A percentile compares a stretch with the other conserved stretches of the same genome.
Evolutionary conservation across 2,888 invertebrate genomes (phyloP).

Genomic region (Apodemia hepburni): DNA sequence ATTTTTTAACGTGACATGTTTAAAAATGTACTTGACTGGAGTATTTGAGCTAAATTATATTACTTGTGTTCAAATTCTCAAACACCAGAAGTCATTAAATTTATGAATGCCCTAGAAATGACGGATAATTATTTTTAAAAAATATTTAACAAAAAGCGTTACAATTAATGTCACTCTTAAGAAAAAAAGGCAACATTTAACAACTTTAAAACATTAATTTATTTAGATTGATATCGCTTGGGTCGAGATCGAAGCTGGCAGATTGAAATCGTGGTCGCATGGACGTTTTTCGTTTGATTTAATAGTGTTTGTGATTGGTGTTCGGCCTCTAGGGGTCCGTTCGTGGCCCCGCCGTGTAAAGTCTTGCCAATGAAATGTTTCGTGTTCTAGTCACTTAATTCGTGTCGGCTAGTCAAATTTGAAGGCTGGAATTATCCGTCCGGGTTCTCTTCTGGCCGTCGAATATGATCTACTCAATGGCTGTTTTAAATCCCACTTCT

Average conservation of each 20-base stretch:
- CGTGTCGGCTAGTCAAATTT: conserved; percentile 73
- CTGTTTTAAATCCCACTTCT: background rate
- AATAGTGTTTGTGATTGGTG: background rate
- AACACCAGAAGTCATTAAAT: too few relatives aligned
- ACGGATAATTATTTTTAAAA: too few relatives aligned
- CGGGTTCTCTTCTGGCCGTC: background rate
- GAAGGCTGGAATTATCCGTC: conserved; percentile 26
- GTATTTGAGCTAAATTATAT: too few relatives aligned
- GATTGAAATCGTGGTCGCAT: background rate
- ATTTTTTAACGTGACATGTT: too few relatives aligned
- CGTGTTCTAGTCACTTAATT: conserved; percentile 75
- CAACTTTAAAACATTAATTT: too few relatives aligned
- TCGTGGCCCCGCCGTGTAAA: conserved; percentile 31
- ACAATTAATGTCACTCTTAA: too few relatives aligned
- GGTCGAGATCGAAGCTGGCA: background rate
- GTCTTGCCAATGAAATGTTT: conserved; percentile 70
- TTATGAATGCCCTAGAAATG: too few relatives aligned
- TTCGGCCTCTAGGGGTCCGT: conserved; percentile 26
- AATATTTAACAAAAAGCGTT: too few relatives aligned
- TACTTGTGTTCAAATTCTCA: too few relatives aligned
- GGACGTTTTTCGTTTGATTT: conserved; percentile 12
- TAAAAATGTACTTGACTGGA: too few relatives aligned
- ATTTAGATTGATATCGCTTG: background rate
- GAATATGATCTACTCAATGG: background rate
- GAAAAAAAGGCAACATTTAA: too few relatives aligned